phyloP scores from a whole-genome alignment of 2,797 vertebrate genomes.

The Pangasius macronema region DNA sequence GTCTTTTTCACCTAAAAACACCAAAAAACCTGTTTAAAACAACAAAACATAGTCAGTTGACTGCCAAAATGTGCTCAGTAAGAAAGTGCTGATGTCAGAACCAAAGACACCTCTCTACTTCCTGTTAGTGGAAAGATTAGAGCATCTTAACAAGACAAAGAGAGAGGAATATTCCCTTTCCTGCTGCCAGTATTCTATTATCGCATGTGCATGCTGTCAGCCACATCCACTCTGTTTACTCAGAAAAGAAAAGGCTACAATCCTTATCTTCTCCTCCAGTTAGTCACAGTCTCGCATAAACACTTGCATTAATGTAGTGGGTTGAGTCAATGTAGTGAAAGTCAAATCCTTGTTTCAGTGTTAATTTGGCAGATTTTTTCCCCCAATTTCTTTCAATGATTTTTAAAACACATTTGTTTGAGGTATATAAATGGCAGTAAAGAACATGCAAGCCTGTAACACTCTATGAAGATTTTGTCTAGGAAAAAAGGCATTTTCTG shows the following conservation, averaged over 20 bases:
- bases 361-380: not conserved
- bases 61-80: conserved; percentile 37
- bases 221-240: not conserved
- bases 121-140: conserved; percentile 47
- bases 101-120: conserved; percentile 17
- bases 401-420: not conserved
- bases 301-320: not conserved
- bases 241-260: not conserved
- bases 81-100: conserved; percentile 36
- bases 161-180: conserved; percentile 7
- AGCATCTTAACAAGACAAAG: conserved; percentile 29
- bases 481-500: not conserved
- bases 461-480: not conserved
- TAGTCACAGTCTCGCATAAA: conserved; percentile 1
- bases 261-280: conserved; percentile 5
- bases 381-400: not conserved
- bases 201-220: conserved; percentile 32
- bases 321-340: conserved; percentile 9
- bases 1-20: not conserved
- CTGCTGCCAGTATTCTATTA: conserved; percentile 25
- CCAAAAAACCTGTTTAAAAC: not conserved
- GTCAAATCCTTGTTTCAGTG: not conserved
- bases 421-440: not conserved
- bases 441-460: not conserved
- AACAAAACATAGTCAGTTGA: not conserved